These are phyloP conservation scores for Coregonus ussuriensis DNA, from an alignment of 2,797 vertebrate genomes.

Conservation along the genomic window DNA sequence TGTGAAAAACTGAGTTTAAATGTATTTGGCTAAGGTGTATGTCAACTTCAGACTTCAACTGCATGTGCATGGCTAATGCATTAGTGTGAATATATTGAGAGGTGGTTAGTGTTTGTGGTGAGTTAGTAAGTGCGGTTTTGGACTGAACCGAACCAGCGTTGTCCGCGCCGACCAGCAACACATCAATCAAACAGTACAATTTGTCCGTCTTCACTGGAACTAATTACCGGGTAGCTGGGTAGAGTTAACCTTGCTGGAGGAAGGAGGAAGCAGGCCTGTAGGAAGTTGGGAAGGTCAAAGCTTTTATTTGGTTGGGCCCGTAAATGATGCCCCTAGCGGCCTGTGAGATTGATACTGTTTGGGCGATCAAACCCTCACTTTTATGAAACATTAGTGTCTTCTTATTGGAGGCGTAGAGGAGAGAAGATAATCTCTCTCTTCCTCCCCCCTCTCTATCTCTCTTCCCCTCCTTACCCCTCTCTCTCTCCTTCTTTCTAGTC, in stretches of 20 bases:
- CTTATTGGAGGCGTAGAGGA: too few relatives aligned
- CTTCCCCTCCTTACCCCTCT: background rate
- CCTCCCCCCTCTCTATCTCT: background rate
- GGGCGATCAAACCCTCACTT: constrained; percentile 36
- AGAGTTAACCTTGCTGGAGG: background rate
- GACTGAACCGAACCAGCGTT: background rate
- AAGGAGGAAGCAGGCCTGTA: background rate
- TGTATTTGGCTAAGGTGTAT: too few relatives aligned
- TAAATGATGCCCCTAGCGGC: constrained; percentile 63
- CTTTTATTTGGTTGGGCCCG: constrained; percentile 55
- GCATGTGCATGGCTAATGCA: constrained; percentile 20
- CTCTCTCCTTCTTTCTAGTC: constrained; percentile 10
- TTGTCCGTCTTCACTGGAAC: constrained; percentile 37
- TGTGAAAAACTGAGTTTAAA: too few relatives aligned
- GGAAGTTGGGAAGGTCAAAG: constrained; percentile 38
- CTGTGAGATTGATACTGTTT: constrained; percentile 62
- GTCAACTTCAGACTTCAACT: too few relatives aligned
- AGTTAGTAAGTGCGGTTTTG: constrained; percentile 19
- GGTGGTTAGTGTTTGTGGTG: constrained; percentile 1
- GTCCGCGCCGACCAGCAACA: constrained; percentile 6
- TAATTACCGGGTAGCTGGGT: constrained; percentile 45
- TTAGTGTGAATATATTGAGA: constrained; percentile 11
- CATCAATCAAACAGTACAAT: constrained; percentile 59
- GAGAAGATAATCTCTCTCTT: constrained; percentile 11
- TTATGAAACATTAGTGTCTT: constrained; percentile 52